phyloP scores from a whole-genome alignment of 2,113 vertebrate species.

The Pygathrix nemaeus region DNA sequence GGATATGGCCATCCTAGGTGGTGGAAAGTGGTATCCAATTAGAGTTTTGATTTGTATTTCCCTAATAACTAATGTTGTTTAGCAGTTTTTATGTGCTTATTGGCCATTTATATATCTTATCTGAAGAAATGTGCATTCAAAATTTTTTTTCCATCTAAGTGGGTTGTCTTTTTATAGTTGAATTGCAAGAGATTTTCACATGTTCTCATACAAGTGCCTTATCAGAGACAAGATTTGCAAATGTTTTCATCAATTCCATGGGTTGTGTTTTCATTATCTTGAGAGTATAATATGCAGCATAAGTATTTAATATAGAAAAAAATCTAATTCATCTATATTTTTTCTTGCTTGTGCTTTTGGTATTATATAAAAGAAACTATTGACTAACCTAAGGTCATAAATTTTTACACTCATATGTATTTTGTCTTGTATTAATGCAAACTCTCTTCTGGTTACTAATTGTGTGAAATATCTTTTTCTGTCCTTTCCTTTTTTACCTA shows the following conservation, averaged over 20 bases:
- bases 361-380: neutral
- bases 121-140: neutral
- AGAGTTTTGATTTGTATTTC: conserved; percentile 1
- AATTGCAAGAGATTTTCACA: neutral
- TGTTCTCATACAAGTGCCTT: neutral
- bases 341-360: neutral
- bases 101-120: neutral
- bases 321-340: neutral
- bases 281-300: neutral
- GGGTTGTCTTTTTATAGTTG: neutral
- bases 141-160: neutral
- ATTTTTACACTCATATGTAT: neutral
- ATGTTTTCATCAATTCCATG: neutral
- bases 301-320: neutral
- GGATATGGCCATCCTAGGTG: neutral
- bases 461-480: neutral
- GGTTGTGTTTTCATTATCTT: neutral
- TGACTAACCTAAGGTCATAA: neutral
- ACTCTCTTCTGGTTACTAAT: neutral
- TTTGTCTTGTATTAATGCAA: neutral
- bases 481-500: neutral
- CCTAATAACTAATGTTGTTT: neutral
- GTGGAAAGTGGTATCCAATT: neutral
- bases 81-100: neutral
- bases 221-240: neutral